Base-by-base conservation (phyloP, 2,113 vertebrate species). In the Mormoops blainvillei region DNA sequence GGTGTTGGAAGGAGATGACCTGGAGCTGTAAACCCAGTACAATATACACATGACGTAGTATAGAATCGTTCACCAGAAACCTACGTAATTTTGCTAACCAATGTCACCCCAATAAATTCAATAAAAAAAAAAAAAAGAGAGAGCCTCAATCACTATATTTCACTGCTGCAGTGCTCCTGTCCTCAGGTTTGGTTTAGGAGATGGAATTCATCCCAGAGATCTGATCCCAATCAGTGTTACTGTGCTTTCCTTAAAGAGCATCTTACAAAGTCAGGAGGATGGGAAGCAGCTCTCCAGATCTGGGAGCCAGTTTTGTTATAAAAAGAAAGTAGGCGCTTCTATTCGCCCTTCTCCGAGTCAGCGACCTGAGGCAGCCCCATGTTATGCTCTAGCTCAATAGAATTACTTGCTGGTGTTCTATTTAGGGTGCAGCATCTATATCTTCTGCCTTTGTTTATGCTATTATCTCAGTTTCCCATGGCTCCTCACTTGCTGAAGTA, bases 71-170 rank as follows among this genome's bases (percentile, higher is more conserved):
- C 31, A n/a, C 18, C 48, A 52, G 31, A 52, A 50, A n/a, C 48
- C 31, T 52, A 20, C 20, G 52, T 52, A 22, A n/a, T 77, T 77
- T 77, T 77, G 48, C 52, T 77, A 77, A 52, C 48, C 43, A 33
- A 33, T 48, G 73, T 76, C 43, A 76, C 43, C 28, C 31, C 74
- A 52, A 77, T 77, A 20, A 52, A 77, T 77, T 77, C 74, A 77
- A 36, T 18, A 67, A 63, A 5, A 61, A 63, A 48, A 48, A 33
- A 76, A 70, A 38, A 87, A n/a, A n/a, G n/a, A 97, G 77, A 95
- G 94, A 85, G 61, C 82, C 31, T 24, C 58, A 85, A 85, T 95
- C 94, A 96, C 1, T 67, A 43, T 28, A 43, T 73, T 87, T 96
- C 71, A 92, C 80, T 67, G 87, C 85, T 38, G n/a, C 14, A 28